phyloP scores from a whole-genome alignment of 2,888 invertebrate genomes.

The Lithophane socia region DNA sequence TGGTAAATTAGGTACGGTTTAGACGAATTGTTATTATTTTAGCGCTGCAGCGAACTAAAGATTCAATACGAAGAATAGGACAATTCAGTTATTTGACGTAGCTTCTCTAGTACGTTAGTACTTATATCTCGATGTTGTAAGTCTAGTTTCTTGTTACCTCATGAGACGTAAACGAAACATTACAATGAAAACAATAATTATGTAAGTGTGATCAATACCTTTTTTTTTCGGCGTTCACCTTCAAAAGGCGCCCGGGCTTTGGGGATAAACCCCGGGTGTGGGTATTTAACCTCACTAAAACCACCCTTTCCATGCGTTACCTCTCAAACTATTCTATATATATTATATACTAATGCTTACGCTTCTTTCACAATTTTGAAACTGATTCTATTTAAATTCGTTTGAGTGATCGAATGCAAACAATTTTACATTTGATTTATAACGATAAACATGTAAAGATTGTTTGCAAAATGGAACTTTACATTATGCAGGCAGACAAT shows the following conservation, averaged over 20 bases:
- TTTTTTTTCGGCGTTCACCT: too few species aligned
- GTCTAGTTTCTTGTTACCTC: conserved; percentile 6
- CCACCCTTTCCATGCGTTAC: too few species aligned
- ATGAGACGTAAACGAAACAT: conserved; percentile 1
- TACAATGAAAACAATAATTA: background rate
- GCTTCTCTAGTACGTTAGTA: too few species aligned
- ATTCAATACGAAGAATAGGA: too few species aligned
- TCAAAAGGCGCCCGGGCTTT: too few species aligned
- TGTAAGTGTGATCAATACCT: background rate
- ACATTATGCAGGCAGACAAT: background rate
- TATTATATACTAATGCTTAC: background rate
- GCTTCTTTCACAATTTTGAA: background rate
- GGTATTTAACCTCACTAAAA: too few species aligned
- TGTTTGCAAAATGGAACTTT: background rate
- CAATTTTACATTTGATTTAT: background rate
- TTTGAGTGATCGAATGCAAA: background rate
- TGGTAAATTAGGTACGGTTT: too few species aligned
- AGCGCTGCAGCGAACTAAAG: too few species aligned
- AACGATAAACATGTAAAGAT: background rate
- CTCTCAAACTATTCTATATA: background rate
- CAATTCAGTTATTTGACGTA: too few species aligned
- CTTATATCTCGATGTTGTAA: too few species aligned
- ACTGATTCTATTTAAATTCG: background rate
- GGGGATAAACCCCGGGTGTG: too few species aligned
- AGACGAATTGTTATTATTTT: too few species aligned